Evolutionary conservation across 2,113 vertebrate species (phyloP).

Genomic region (Phalacrocorax aristotelis): DNA sequence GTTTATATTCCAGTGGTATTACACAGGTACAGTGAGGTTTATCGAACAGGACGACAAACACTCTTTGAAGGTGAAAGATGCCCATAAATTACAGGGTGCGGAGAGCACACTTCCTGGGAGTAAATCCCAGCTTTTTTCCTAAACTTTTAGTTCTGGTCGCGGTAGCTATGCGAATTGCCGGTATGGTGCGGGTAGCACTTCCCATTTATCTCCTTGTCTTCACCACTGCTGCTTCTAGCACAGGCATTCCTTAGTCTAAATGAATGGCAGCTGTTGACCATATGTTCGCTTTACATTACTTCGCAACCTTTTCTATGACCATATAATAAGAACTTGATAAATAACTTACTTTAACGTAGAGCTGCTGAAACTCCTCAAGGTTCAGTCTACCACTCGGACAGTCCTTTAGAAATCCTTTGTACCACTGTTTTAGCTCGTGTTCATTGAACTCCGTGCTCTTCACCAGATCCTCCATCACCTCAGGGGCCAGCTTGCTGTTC

Average conservation of each 20-base stretch:
- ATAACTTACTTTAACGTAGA: constrained; percentile 91
- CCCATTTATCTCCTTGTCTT: background rate
- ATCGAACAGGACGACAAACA: background rate
- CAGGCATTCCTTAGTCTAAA: background rate
- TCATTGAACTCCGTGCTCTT: constrained; percentile 98
- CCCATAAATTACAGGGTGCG: background rate
- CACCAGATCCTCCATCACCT: constrained; percentile 99
- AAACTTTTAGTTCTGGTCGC: background rate
- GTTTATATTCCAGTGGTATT: background rate
- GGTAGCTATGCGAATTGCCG: background rate
- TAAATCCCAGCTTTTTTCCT: background rate
- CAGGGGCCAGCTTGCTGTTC: constrained; percentile 98
- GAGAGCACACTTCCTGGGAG: background rate
- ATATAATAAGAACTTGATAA: background rate
- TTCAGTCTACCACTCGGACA: constrained; percentile 84
- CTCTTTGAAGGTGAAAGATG: background rate
- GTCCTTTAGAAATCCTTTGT: constrained; percentile 89
- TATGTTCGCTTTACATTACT: background rate
- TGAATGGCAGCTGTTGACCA: background rate
- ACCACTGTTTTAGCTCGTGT: constrained; percentile 95
- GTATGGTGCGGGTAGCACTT: background rate
- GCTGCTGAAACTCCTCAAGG: constrained; percentile 89
- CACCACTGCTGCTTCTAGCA: background rate
- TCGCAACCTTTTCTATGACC: background rate
- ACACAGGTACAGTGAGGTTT: accelerated